Conservation (phyloP, 2,797 vertebrate genomes). For the Gouania willdenowi region DNA sequence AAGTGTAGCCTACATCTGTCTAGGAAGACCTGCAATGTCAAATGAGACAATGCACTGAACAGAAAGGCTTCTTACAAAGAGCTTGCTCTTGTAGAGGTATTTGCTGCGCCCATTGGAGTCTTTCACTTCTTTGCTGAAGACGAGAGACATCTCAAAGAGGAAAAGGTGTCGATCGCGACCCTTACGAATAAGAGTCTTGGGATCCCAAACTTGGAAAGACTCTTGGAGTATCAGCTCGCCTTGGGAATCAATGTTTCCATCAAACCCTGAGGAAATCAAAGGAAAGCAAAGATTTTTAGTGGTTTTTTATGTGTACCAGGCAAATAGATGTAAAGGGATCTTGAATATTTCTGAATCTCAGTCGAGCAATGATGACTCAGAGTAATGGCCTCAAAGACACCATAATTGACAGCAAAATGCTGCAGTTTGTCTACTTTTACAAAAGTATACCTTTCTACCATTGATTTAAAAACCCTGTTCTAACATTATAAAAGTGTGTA, state of each 20-base stretch:
- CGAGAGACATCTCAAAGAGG: constrained; percentile 97
- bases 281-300: too few species aligned
- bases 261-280: constrained; percentile 89
- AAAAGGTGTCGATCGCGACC: constrained; percentile 97
- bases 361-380: constrained; percentile 9
- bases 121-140: constrained; percentile 99
- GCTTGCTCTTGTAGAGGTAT: constrained; percentile 92
- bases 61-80: constrained; percentile 82
- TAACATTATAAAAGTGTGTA: too few species aligned
- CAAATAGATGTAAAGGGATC: constrained; percentile 4
- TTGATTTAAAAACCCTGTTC: too few species aligned
- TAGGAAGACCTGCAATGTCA: too few species aligned
- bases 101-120: constrained; percentile 97
- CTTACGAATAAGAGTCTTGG: constrained; percentile 96
- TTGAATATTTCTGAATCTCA: constrained; percentile 14
- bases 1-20: too few species aligned
- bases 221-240: constrained; percentile 98
- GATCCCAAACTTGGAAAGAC: constrained; percentile 99
- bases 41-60: too few species aligned
- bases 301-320: constrained; percentile 1
- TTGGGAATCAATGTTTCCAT: constrained; percentile 97
- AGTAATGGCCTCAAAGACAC: too few species aligned
- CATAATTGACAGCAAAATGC: too few species aligned
- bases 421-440: too few species aligned
- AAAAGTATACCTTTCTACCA: too few species aligned